A percentile compares a stretch with the other conserved stretches of the same genome.
Evolutionary conservation across 2,113 vertebrate genomes (phyloP).

Genomic region (Vidua macroura): DNA sequence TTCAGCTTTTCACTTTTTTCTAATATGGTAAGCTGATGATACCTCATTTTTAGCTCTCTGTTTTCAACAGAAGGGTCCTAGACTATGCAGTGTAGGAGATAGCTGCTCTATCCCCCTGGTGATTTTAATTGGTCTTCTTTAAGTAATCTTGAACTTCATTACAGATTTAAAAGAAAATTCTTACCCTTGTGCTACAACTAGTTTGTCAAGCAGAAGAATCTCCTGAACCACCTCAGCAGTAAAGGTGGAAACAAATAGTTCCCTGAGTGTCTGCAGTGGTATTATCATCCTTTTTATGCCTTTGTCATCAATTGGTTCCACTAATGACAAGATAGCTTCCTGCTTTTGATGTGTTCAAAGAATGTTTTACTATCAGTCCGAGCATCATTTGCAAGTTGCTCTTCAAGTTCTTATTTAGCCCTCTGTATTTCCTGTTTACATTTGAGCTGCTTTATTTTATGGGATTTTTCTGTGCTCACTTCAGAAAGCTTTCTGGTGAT

Average conservation of each 20-base stretch:
- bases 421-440: conserved; percentile 11
- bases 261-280: not conserved
- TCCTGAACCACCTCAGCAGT: not conserved
- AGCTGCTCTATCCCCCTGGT: not conserved
- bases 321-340: conserved; percentile 1
- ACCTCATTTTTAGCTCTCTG: not conserved
- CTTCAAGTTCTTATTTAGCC: not conserved
- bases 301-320: not conserved
- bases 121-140: not conserved
- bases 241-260: not conserved
- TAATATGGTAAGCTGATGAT: not conserved
- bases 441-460: not conserved
- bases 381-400: not conserved
- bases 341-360: conserved; percentile 27
- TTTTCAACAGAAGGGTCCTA: not conserved
- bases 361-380: not conserved
- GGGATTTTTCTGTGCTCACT: not conserved
- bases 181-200: not conserved
- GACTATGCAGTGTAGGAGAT: not conserved
- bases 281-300: not conserved
- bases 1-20: not conserved
- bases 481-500: not conserved
- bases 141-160: not conserved
- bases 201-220: not conserved
- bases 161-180: not conserved